Percentiles rank a stretch among this genome's conserved stretches.
Conservation (phyloP, 2,797 vertebrate species). For the Parambassis ranga region DNA sequence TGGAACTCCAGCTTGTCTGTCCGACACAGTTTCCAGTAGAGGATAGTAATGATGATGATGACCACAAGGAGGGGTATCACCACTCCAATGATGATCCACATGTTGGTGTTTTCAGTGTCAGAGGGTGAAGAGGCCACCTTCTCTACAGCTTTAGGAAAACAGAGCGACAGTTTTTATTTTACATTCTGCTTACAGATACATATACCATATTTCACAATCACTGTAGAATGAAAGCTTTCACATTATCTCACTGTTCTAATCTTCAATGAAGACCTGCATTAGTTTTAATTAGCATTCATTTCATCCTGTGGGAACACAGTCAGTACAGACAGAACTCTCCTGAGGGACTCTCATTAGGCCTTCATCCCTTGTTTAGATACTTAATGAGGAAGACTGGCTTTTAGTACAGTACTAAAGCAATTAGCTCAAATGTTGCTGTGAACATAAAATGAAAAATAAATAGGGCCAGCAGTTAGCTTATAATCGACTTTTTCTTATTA, state of each 20-base stretch:
- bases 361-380: slow-evolving; percentile 54
- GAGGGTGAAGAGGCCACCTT: slow-evolving; percentile 79
- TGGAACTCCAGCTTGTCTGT: slow-evolving; percentile 99
- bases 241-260: slow-evolving; percentile 5
- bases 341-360: slow-evolving; percentile 47
- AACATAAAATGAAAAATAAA: slow-evolving; percentile 38
- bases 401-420: slow-evolving; percentile 26
- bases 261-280: slow-evolving; percentile 39
- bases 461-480: neutral
- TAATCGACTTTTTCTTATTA: neutral
- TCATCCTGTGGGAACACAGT: slow-evolving; percentile 39
- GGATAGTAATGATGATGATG: slow-evolving; percentile 88
- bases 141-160: slow-evolving; percentile 86
- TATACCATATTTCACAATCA: slow-evolving; percentile 1
- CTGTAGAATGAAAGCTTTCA: neutral
- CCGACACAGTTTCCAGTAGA: slow-evolving; percentile 98
- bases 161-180: neutral
- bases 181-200: neutral
- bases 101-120: slow-evolving; percentile 86
- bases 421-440: slow-evolving; percentile 41
- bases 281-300: slow-evolving; percentile 58
- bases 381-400: slow-evolving; percentile 52
- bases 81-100: slow-evolving; percentile 95
- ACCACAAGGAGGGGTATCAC: slow-evolving; percentile 91
- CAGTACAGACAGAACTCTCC: slow-evolving; percentile 29